Conservation (phyloP, 2,113 vertebrate genomes). For the Catagonus wagneri region DNA sequence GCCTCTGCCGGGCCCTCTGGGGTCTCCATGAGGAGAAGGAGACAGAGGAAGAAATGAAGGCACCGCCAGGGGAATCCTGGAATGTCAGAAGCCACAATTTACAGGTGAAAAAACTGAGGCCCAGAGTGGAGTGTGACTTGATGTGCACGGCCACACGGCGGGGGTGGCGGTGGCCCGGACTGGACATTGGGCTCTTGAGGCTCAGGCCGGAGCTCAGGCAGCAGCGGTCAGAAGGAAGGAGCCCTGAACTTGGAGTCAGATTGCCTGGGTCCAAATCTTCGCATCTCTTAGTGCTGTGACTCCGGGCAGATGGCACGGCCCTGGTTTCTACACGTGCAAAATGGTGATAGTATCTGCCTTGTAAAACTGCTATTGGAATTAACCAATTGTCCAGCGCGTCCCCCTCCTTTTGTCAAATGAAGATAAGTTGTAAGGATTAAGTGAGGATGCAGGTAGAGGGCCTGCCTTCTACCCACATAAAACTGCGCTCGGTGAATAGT, state of each 20-base stretch:
- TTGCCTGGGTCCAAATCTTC: too few relatives aligned
- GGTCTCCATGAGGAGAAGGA: background rate
- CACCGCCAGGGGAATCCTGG: background rate
- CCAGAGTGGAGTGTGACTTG: fast-evolving
- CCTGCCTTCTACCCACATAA: too few relatives aligned
- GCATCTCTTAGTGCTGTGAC: background rate
- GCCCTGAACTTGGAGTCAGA: too few relatives aligned
- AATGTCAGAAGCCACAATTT: too few relatives aligned
- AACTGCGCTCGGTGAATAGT: background rate
- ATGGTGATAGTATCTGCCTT: background rate
- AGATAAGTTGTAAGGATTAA: too few relatives aligned
- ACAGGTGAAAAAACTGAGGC: background rate
- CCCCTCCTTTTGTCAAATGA: background rate
- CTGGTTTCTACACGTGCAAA: background rate
- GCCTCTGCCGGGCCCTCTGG: fast-evolving
- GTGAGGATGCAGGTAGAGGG: background rate
- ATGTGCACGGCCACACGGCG: background rate
- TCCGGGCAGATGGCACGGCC: fast-evolving
- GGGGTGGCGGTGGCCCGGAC: background rate
- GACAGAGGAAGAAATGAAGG: background rate
- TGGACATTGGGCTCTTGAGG: fast-evolving
- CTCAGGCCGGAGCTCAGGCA: background rate
- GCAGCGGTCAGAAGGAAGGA: background rate
- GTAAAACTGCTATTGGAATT: background rate
- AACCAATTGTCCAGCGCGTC: background rate